phyloP scores from a whole-genome alignment of 1,140 invertebrate genomes.

The Pseudachorutes palmiensis region DNA sequence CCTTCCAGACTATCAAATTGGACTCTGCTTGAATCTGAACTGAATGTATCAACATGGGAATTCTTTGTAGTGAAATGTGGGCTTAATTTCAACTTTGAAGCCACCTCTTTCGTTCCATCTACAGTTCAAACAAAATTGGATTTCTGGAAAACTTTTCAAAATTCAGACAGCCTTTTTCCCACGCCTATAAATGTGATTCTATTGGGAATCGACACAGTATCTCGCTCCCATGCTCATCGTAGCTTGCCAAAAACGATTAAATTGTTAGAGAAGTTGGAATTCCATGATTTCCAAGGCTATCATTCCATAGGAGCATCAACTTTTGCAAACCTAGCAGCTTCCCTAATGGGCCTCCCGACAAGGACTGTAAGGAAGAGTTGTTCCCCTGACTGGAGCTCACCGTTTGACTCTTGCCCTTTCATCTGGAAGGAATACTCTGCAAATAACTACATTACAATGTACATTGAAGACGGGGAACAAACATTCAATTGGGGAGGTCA shows the following conservation, averaged over 20 bases:
- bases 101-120: background rate
- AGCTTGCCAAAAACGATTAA: background rate
- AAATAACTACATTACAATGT: conserved; percentile 41
- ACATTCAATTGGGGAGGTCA: conserved; percentile 42
- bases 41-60: too few relatives aligned
- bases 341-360: background rate
- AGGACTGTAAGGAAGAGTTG: background rate
- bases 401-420: conserved; percentile 41
- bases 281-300: conserved; percentile 13
- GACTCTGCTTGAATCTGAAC: too few relatives aligned
- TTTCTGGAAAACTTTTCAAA: background rate
- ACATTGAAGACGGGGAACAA: conserved; percentile 42
- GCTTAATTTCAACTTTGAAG: background rate
- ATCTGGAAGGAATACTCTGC: conserved; percentile 42
- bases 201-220: background rate
- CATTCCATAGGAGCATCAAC: conserved; percentile 12
- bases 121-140: conserved; percentile 3
- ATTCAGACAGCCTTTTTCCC: too few relatives aligned
- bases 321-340: background rate
- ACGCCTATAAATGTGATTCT: background rate
- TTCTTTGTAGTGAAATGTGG: background rate
- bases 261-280: background rate
- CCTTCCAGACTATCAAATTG: too few relatives aligned
- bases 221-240: background rate
- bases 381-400: background rate